A percentile compares a stretch with the other conserved stretches of the same genome.
Evolutionary conservation across 1,140 invertebrate genomes (phyloP).

Genomic region (Gryon sp.): DNA sequence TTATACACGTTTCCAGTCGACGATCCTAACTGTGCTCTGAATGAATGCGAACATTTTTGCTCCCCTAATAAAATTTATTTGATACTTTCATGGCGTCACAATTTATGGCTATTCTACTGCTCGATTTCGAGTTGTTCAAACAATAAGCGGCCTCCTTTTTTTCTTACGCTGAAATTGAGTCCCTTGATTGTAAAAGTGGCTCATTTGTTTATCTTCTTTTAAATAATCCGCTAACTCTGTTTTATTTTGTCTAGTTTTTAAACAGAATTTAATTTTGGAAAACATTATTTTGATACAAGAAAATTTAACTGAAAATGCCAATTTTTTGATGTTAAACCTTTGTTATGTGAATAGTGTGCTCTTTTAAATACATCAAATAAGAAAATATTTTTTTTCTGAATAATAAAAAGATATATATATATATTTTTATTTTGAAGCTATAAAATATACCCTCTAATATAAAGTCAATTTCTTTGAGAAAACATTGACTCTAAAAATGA

Average conservation of each 20-base stretch:
- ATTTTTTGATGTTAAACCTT: too few species aligned
- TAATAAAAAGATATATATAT: too few species aligned
- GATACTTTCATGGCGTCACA: conserved; percentile 31
- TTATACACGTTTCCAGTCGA: conserved; percentile 23
- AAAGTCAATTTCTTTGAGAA: not conserved
- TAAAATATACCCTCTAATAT: too few species aligned
- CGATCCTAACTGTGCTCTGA: conserved; percentile 13
- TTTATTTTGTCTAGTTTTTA: conserved; percentile 40
- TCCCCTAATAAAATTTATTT: conserved; percentile 50
- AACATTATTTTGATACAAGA: too few species aligned
- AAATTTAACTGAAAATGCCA: too few species aligned
- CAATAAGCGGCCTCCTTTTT: not conserved
- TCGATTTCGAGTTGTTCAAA: conserved; percentile 11
- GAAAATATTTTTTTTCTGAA: too few species aligned
- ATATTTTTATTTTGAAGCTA: too few species aligned
- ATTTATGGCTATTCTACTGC: conserved; percentile 32
- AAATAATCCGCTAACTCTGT: not conserved
- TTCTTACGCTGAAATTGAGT: conserved; percentile 16
- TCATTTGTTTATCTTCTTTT: conserved; percentile 24
- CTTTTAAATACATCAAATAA: too few species aligned
- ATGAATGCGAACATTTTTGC: conserved; percentile 32
- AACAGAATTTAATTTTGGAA: too few species aligned
- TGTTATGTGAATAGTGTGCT: too few species aligned
- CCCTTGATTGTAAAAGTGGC: conserved; percentile 25
- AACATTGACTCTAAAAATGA: not conserved